Evolutionary conservation across 2,113 vertebrate genomes (phyloP).

Genomic region (Morphnarchus princeps): DNA sequence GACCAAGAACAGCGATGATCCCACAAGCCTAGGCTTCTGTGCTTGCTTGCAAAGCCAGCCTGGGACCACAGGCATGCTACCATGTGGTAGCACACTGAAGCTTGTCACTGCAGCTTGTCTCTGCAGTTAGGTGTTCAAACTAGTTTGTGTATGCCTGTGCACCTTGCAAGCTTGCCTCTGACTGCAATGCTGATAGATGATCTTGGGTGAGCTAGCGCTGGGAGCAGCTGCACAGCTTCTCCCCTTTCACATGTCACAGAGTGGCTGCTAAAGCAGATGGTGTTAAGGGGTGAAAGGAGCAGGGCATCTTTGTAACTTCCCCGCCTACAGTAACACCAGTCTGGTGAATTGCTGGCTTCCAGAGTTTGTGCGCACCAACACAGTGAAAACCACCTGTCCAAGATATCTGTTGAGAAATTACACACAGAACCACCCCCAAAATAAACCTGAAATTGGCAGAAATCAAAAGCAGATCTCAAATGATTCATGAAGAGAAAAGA

Average conservation of each 20-base stretch:
- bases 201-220: rapidly evolving
- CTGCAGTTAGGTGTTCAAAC: not conserved
- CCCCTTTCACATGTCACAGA: not conserved
- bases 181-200: not conserved
- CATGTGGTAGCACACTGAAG: not conserved
- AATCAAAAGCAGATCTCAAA: not conserved
- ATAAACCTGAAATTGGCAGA: not conserved
- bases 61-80: no score
- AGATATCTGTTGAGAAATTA: not conserved
- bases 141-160: not conserved
- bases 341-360: not conserved
- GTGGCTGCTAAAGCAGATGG: not conserved
- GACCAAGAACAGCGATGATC: not conserved
- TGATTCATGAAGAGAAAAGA: not conserved
- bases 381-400: not conserved
- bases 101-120: not conserved
- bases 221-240: not conserved
- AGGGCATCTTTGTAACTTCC: not conserved
- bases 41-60: not conserved
- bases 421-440: not conserved
- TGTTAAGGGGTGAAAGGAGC: not conserved
- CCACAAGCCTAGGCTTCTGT: not conserved
- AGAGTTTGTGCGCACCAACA: not conserved
- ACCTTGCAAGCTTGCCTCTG: not conserved
- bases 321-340: not conserved